A percentile compares a stretch with the other conserved stretches of the same genome.
phyloP scores from a whole-genome alignment of 2,888 invertebrate genomes.

The Drymonia ruficornis region DNA sequence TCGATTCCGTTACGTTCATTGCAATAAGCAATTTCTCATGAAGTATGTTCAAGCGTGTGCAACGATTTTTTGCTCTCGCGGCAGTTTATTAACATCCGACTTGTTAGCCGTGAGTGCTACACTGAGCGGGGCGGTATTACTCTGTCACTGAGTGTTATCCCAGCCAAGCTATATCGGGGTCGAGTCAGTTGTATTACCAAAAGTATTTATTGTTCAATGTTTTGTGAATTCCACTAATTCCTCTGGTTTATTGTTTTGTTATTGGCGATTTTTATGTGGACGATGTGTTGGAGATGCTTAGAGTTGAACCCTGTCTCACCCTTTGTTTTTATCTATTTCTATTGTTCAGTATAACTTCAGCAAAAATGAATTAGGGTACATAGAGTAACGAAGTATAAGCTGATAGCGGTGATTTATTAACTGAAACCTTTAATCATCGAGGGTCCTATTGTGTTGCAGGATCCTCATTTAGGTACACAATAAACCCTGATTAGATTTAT shows the following conservation, averaged over 20 bases:
- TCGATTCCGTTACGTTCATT: conserved; percentile 3
- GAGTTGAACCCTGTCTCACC: conserved; percentile 20
- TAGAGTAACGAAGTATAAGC: too few species aligned
- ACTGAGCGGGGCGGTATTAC: conserved; percentile 28
- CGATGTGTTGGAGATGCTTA: too few species aligned
- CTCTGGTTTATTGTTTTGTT: conserved; percentile 31
- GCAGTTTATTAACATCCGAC: not conserved
- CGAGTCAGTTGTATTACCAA: conserved; percentile 39
- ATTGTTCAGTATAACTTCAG: too few species aligned
- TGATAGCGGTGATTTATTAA: not conserved
- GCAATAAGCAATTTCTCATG: conserved; percentile 33
- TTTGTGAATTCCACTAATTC: conserved; percentile 10
- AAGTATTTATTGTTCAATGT: conserved; percentile 46
- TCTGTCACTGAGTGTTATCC: conserved; percentile 37
- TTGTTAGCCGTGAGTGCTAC: not conserved
- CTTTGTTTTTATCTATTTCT: not conserved
- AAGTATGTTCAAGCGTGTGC: conserved; percentile 23
- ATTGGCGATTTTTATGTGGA: too few species aligned
- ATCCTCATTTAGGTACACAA: not conserved
- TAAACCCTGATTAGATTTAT: not conserved
- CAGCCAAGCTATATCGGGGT: conserved; percentile 26
- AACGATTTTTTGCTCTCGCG: conserved; percentile 17
- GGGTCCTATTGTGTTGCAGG: not conserved
- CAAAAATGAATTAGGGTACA: too few species aligned
- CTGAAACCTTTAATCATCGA: not conserved